Percentiles rank a stretch among this genome's conserved stretches.
These are phyloP conservation scores for Scaptomyza flava DNA, from an alignment of 2,888 invertebrate species.

Conservation along the genomic window DNA sequence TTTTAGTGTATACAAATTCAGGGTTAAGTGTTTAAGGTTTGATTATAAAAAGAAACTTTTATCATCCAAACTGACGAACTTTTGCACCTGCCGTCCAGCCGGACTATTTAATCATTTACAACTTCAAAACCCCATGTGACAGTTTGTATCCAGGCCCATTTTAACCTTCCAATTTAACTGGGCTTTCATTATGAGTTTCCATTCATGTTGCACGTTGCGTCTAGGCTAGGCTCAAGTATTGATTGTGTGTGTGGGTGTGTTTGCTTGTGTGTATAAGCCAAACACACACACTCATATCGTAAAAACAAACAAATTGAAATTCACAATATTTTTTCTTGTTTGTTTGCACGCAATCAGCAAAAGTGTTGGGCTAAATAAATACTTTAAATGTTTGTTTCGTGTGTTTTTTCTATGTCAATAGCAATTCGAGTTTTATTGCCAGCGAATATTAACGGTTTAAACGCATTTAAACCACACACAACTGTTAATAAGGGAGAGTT, in stretches of 20 bases:
- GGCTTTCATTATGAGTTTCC: conserved; percentile 15
- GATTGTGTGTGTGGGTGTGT: conserved; percentile 20
- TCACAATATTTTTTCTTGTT: conserved; percentile 17
- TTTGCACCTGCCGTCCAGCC: not conserved
- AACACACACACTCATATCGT: not conserved
- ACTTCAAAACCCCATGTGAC: not conserved
- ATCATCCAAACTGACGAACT: not conserved
- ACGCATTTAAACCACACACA: not conserved
- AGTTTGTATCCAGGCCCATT: not conserved
- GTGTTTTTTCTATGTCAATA: conserved; percentile 52
- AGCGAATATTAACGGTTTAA: conserved; percentile 48
- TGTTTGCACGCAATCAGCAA: conserved; percentile 54
- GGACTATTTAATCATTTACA: not conserved
- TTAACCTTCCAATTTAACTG: not conserved
- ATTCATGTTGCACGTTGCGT: conserved; percentile 12
- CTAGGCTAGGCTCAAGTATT: conserved; percentile 21
- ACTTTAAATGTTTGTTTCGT: not conserved
- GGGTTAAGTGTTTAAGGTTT: conserved; percentile 3
- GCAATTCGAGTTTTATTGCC: conserved; percentile 66
- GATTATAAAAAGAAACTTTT: not conserved
- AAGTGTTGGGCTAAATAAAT: conserved; percentile 25
- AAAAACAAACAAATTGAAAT: conserved; percentile 26
- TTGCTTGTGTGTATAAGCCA: conserved; percentile 1
- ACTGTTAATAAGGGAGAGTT: too few relatives aligned
- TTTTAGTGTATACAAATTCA: conserved; percentile 3